phyloP scores from a whole-genome alignment of 2,888 invertebrate species.

The Euzophera pinguis region DNA sequence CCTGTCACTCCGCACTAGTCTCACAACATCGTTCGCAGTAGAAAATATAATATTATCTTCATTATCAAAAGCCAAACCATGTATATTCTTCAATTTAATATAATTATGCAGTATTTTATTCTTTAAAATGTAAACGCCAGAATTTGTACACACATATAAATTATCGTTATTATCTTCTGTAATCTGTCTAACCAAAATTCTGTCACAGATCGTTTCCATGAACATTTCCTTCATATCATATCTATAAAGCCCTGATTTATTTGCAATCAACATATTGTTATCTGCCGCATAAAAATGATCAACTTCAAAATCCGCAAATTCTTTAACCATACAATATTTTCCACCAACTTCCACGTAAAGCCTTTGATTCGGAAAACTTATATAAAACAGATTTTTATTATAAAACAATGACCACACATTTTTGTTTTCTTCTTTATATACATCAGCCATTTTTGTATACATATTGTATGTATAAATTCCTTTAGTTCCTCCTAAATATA shows the following conservation, averaged over 20 bases:
- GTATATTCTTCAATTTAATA: constrained; percentile 39
- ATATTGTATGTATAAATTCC: constrained; percentile 59
- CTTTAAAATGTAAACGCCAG: constrained; percentile 38
- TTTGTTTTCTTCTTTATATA: constrained; percentile 46
- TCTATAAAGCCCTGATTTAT: constrained; percentile 50
- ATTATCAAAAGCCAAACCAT: constrained; percentile 52
- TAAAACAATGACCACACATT: constrained; percentile 55
- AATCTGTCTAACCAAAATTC: constrained; percentile 50
- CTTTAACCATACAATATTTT: constrained; percentile 46
- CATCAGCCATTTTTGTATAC: constrained; percentile 47
- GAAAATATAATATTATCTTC: constrained; percentile 54
- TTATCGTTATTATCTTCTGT: constrained; percentile 49
- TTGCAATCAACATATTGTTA: constrained; percentile 46
- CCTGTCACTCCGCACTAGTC: constrained; percentile 33
- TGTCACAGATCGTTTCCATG: constrained; percentile 35
- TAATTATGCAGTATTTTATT: constrained; percentile 28
- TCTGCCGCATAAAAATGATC: constrained; percentile 44
- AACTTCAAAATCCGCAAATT: constrained; percentile 50
- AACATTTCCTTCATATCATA: constrained; percentile 34
- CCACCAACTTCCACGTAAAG: constrained; percentile 49
- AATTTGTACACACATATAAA: constrained; percentile 48
- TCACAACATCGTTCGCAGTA: constrained; percentile 42
- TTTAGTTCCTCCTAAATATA: constrained; percentile 57
- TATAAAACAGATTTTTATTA: constrained; percentile 51
- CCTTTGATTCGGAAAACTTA: constrained; percentile 56